Evolutionary conservation across 1,140 invertebrate genomes (phyloP).

Genomic region (Drosophila subobscura): DNA sequence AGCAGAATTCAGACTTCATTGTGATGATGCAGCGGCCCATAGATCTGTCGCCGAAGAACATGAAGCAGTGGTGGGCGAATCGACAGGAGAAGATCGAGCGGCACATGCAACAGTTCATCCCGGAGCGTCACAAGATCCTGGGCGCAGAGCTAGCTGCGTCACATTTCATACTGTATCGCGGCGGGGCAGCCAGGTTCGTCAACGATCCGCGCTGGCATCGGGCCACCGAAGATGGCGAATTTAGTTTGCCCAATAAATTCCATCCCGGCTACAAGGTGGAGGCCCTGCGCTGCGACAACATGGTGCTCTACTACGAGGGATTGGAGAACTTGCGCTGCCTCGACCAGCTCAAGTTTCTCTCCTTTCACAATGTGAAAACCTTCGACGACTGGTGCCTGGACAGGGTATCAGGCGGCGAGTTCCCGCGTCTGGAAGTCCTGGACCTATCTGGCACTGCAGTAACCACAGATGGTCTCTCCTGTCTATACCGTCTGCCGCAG

Average conservation of each 20-base stretch:
- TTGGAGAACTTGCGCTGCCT: slow-evolving; percentile 88
- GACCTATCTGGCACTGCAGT: slow-evolving; percentile 89
- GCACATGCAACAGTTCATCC: slow-evolving; percentile 83
- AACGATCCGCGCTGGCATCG: slow-evolving; percentile 85
- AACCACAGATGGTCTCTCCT: slow-evolving; percentile 87
- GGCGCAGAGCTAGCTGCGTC: slow-evolving; percentile 90
- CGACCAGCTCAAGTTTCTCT: slow-evolving; percentile 86
- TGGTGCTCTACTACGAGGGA: slow-evolving; percentile 88
- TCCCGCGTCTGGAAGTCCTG: slow-evolving; percentile 87
- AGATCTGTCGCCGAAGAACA: slow-evolving; percentile 78
- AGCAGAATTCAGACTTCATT: slow-evolving; percentile 82
- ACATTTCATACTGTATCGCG: slow-evolving; percentile 88
- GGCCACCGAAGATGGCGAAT: slow-evolving; percentile 84
- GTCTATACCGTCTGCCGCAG: slow-evolving; percentile 86
- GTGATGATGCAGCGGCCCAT: slow-evolving; percentile 84
- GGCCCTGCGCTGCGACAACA: slow-evolving; percentile 87
- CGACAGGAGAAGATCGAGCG: slow-evolving; percentile 78
- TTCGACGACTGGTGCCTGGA: slow-evolving; percentile 92
- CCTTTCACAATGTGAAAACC: slow-evolving; percentile 86
- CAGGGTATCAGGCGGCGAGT: slow-evolving; percentile 86
- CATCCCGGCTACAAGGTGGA: slow-evolving; percentile 86
- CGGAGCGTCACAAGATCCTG: slow-evolving; percentile 84
- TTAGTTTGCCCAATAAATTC: slow-evolving; percentile 86
- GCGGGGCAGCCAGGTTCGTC: slow-evolving; percentile 87
- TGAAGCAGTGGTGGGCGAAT: slow-evolving; percentile 84